Evolutionary conservation across 2,888 invertebrate genomes (phyloP).

Genomic region (Drosophila meridionalis): DNA sequence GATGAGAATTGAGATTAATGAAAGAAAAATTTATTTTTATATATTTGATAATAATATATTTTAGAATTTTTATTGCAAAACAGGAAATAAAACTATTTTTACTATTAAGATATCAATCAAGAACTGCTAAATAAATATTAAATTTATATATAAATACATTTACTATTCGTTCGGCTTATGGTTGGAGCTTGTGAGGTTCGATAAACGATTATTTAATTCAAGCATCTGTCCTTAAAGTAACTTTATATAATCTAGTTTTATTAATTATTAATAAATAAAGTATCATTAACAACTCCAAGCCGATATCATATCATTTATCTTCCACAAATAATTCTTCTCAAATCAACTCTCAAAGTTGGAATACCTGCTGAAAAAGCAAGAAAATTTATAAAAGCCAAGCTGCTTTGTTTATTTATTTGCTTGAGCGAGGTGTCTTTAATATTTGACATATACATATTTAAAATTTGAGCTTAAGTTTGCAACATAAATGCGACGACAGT

Average conservation of each 20-base stretch:
- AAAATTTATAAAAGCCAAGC: background rate
- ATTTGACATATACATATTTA: slow-evolving; percentile 1
- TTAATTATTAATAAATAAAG: background rate
- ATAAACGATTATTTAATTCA: too few relatives aligned
- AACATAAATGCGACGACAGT: slow-evolving; percentile 21
- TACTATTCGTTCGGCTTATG: background rate
- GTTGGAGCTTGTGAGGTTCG: too few relatives aligned
- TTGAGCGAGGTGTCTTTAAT: slow-evolving; percentile 4
- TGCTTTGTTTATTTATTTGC: slow-evolving; percentile 7
- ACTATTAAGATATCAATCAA: background rate
- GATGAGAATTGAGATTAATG: background rate
- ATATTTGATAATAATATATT: too few relatives aligned
- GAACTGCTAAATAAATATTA: background rate
- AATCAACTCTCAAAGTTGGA: background rate
- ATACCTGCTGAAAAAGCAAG: background rate
- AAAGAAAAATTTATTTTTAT: background rate
- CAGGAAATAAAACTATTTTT: too few relatives aligned
- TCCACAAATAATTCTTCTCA: background rate
- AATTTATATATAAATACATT: background rate
- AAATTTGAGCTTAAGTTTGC: slow-evolving; percentile 7
- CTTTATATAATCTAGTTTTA: background rate
- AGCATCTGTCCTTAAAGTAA: background rate
- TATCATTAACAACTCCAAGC: background rate
- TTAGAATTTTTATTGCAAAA: too few relatives aligned
- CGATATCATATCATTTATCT: background rate